Conservation (phyloP, 2,113 vertebrate genomes). For the Triplophysa rosa region DNA sequence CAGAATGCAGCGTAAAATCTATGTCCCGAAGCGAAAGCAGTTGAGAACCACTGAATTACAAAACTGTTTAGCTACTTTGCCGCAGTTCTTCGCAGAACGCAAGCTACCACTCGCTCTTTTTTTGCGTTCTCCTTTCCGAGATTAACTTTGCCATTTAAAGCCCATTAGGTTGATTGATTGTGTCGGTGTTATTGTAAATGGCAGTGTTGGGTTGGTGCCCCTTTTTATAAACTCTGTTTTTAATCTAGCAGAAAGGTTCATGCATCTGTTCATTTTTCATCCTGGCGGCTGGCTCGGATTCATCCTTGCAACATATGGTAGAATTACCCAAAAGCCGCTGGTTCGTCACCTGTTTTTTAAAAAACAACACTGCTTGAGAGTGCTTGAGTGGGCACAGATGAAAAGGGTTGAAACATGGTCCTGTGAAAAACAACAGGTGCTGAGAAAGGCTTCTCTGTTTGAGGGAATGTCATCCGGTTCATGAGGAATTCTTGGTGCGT, state of each 20-base stretch:
- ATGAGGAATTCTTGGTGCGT: not conserved
- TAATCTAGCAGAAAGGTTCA: constrained; percentile 53
- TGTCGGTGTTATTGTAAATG: constrained; percentile 39
- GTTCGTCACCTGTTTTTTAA: constrained; percentile 42
- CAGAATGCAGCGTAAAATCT: no score
- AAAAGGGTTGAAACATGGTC: constrained; percentile 1
- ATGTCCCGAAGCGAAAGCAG: no score
- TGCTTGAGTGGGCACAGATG: constrained; percentile 5
- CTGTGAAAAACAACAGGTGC: constrained; percentile 41
- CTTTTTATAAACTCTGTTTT: constrained; percentile 44
- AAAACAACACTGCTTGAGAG: constrained; percentile 20
- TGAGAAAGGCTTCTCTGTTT: constrained; percentile 8
- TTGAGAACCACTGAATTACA: no score
- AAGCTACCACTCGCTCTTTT: not conserved
- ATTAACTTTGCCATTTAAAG: constrained; percentile 50
- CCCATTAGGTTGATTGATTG: constrained; percentile 51
- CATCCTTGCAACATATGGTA: constrained; percentile 44
- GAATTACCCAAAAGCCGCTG: constrained; percentile 45
- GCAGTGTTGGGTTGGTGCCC: constrained; percentile 37
- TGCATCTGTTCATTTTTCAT: constrained; percentile 38
- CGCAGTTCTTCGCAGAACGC: not conserved
- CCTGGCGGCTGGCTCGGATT: constrained; percentile 20
- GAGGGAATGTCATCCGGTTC: not conserved
- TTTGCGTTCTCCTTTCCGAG: constrained; percentile 4
- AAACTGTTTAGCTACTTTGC: not conserved